Evolutionary conservation across 1,140 invertebrate genomes (phyloP).

Genomic region (Yoshiicerus persimilis): DNA sequence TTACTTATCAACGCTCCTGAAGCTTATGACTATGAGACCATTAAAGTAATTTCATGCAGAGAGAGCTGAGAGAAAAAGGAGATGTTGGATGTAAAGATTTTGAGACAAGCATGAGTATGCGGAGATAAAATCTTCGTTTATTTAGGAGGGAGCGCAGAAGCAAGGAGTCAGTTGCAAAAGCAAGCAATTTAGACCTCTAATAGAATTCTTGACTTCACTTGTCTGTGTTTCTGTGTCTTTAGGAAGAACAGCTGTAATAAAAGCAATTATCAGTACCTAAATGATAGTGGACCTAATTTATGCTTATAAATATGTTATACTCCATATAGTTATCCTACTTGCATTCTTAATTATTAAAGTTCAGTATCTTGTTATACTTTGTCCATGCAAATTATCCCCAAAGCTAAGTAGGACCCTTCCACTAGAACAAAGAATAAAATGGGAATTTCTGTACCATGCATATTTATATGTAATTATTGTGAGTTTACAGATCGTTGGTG

Average conservation of each 20-base stretch:
- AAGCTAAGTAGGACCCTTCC: too few relatives aligned
- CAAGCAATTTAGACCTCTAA: background rate
- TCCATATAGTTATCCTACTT: too few relatives aligned
- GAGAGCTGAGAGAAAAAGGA: background rate
- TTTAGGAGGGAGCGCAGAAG: background rate
- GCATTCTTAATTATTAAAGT: too few relatives aligned
- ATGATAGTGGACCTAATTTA: background rate
- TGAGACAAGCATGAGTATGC: background rate
- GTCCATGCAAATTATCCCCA: too few relatives aligned
- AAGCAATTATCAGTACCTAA: background rate
- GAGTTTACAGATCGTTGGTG: too few relatives aligned
- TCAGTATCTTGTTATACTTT: too few relatives aligned
- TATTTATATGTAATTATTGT: too few relatives aligned
- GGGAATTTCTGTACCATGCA: too few relatives aligned
- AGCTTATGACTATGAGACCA: background rate
- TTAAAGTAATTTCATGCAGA: background rate
- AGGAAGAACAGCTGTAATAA: background rate
- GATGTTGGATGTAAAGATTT: background rate
- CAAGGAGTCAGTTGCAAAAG: background rate
- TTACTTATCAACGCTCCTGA: background rate
- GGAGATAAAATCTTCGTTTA: background rate
- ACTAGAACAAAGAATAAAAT: too few relatives aligned
- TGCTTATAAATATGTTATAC: background rate
- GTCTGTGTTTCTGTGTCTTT: background rate
- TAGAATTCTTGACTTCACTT: background rate